These are phyloP conservation scores for Rhyzopertha dominica DNA, from an alignment of 1,140 invertebrate genomes.

Conservation along the genomic window DNA sequence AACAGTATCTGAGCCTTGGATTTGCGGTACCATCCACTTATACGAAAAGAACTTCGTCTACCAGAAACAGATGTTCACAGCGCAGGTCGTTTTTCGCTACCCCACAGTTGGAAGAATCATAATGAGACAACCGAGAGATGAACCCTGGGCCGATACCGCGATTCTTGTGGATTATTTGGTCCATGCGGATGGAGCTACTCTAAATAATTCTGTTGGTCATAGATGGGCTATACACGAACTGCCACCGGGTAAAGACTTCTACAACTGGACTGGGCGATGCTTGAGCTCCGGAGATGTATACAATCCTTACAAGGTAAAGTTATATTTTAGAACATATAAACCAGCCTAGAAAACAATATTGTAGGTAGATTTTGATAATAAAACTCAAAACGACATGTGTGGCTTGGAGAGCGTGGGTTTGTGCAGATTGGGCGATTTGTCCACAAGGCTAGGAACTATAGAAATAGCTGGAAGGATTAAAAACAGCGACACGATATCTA, in stretches of 20 bases:
- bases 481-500: constrained; percentile 59
- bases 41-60: constrained; percentile 62
- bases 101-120: constrained; percentile 82
- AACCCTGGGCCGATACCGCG: constrained; percentile 77
- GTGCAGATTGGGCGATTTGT: constrained; percentile 64
- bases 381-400: constrained; percentile 48
- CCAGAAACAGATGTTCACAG: constrained; percentile 66
- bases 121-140: constrained; percentile 63
- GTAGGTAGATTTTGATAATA: constrained; percentile 48
- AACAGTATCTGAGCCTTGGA: constrained; percentile 54
- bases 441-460: constrained; percentile 63
- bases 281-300: constrained; percentile 71
- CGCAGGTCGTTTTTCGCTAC: constrained; percentile 72
- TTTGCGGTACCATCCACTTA: constrained; percentile 61
- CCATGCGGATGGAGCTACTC: constrained; percentile 77
- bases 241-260: constrained; percentile 76
- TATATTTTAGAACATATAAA: constrained; percentile 9
- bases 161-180: constrained; percentile 72
- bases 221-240: constrained; percentile 61
- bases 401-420: constrained; percentile 50
- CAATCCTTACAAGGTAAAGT: constrained; percentile 74
- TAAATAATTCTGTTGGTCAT: constrained; percentile 74
- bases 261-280: constrained; percentile 83
- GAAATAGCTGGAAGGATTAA: constrained; percentile 67
- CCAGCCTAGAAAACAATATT: constrained; percentile 10